Evolutionary conservation across 1,140 invertebrate genomes (phyloP).

Genomic region (Drosophila ironensis): DNA sequence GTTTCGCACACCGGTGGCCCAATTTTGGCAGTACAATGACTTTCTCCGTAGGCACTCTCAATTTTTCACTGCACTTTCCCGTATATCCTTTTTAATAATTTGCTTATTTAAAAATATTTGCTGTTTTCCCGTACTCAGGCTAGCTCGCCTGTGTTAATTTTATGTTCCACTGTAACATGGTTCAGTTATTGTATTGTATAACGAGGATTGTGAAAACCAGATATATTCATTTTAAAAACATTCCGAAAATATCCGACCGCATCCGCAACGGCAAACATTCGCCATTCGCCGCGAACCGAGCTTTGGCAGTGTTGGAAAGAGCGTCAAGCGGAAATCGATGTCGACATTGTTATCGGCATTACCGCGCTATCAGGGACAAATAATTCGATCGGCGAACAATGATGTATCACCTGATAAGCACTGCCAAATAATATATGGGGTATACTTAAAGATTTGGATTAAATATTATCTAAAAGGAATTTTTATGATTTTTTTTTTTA

Average conservation of each 20-base stretch:
- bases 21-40: not conserved
- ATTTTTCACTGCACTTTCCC: conserved; percentile 29
- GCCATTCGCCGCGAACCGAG: too few relatives aligned
- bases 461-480: too few relatives aligned
- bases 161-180: not conserved
- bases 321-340: not conserved
- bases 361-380: too few relatives aligned
- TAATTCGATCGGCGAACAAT: too few relatives aligned
- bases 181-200: conserved; percentile 12
- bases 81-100: conserved; percentile 23
- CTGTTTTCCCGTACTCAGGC: too few relatives aligned
- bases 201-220: not conserved
- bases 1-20: not conserved
- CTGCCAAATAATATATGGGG: too few relatives aligned
- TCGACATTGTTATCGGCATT: too few relatives aligned
- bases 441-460: too few relatives aligned
- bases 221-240: conserved; percentile 30
- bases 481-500: too few relatives aligned
- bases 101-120: too few relatives aligned
- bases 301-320: conserved; percentile 8
- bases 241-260: conserved; percentile 20
- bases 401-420: too few relatives aligned
- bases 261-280: conserved; percentile 35
- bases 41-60: not conserved
- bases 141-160: too few relatives aligned